A percentile compares a stretch with the other conserved stretches of the same genome.
Conservation (phyloP, 2,888 invertebrate species). For the Lumbricus terrestris region DNA sequence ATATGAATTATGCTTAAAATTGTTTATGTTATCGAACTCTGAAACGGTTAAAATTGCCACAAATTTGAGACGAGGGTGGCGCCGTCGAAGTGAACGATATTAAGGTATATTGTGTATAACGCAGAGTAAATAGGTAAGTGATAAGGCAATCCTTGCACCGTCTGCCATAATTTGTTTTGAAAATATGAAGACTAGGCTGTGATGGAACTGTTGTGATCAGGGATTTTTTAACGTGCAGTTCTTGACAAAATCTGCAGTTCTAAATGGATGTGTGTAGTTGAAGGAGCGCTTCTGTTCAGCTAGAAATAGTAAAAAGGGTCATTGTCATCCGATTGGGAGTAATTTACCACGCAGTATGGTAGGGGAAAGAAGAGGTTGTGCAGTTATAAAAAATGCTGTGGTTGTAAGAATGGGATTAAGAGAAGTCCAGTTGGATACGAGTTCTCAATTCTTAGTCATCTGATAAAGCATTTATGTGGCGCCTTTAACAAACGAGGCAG, state of each 20-base stretch:
- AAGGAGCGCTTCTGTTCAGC: no score
- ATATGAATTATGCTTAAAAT: neutral
- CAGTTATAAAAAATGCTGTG: no score
- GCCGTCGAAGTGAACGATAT: neutral
- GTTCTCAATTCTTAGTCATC: neutral
- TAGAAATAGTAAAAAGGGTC: no score
- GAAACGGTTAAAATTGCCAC: neutral
- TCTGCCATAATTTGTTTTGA: neutral
- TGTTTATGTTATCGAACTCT: neutral
- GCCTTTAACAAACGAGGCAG: neutral
- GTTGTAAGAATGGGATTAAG: neutral
- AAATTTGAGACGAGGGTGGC: neutral
- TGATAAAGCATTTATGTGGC: no score
- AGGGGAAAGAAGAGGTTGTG: no score
- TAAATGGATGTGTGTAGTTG: no score
- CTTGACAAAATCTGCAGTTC: no score
- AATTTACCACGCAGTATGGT: no score
- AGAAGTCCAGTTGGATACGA: neutral
- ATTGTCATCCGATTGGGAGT: no score
- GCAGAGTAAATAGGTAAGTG: neutral
- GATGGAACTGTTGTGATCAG: no score
- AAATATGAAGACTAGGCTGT: neutral
- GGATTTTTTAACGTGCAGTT: no score
- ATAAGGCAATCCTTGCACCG: neutral
- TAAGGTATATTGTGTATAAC: neutral